These are phyloP conservation scores for Epinephelus fuscoguttatus DNA, from an alignment of 2,113 vertebrate species.

Conservation along the genomic window DNA sequence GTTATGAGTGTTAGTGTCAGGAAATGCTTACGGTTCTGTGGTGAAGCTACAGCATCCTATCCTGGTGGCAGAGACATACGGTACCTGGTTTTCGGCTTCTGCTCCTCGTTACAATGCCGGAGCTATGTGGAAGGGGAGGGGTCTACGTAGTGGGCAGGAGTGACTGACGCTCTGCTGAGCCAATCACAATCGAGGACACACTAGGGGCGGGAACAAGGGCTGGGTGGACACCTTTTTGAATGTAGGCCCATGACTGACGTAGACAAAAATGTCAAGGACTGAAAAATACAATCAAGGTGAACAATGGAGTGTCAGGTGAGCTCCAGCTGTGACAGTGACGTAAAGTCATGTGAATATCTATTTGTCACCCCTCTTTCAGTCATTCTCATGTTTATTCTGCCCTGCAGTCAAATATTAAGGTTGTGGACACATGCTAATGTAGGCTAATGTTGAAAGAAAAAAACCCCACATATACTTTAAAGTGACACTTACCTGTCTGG, in stretches of 20 bases:
- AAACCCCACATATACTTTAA: too few species aligned
- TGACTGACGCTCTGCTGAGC: background rate
- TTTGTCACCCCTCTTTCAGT: background rate
- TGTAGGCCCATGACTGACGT: constrained; percentile 50
- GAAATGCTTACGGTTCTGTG: constrained; percentile 60
- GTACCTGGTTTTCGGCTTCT: background rate
- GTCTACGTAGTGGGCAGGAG: background rate
- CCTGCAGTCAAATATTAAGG: background rate
- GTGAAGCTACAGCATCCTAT: constrained; percentile 56
- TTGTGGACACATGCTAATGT: too few species aligned
- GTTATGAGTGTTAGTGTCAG: background rate
- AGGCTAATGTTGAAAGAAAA: background rate
- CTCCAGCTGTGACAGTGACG: background rate
- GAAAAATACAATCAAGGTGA: constrained; percentile 5
- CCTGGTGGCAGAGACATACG: background rate
- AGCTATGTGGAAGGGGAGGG: constrained; percentile 42
- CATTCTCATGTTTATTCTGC: background rate
- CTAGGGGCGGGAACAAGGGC: accelerated
- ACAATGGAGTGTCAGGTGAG: background rate
- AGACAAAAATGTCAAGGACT: background rate
- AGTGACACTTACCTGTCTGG: too few species aligned
- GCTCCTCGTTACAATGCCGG: constrained; percentile 28
- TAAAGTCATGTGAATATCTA: background rate
- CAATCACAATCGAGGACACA: constrained; percentile 29
- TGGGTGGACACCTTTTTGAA: constrained; percentile 33